A percentile compares a stretch with the other conserved stretches of the same genome.
Conservation (phyloP, 2,113 vertebrate genomes). For the Xenopus laevis region DNA sequence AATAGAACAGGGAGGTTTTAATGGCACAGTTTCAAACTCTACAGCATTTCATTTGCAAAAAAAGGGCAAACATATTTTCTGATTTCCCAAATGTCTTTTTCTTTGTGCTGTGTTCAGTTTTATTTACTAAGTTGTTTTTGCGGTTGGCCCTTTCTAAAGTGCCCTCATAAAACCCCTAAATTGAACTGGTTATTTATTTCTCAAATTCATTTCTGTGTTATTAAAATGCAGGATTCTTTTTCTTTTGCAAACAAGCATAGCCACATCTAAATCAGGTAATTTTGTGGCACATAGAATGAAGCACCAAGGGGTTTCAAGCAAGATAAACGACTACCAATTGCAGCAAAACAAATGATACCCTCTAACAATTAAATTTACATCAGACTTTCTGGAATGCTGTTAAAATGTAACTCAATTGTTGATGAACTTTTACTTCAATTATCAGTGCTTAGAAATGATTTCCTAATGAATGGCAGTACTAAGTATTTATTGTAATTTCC, state of each 20-base stretch:
- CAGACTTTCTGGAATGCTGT: conserved; percentile 14
- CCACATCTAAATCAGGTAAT: conserved; percentile 26
- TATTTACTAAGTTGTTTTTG: conserved; percentile 5
- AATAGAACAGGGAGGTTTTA: conserved; percentile 25
- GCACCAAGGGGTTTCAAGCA: conserved; percentile 28
- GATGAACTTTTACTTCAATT: not conserved
- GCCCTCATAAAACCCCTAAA: conserved; percentile 16
- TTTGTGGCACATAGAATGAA: conserved; percentile 29
- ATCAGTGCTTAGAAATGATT: not conserved
- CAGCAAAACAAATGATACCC: conserved; percentile 43
- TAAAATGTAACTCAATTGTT: conserved; percentile 34
- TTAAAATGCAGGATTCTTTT: not conserved
- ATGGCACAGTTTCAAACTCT: conserved; percentile 7
- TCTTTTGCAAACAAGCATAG: conserved; percentile 21
- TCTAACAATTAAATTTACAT: conserved; percentile 20
- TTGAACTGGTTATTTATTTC: not conserved
- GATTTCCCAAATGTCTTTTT: not conserved
- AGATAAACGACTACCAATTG: conserved; percentile 19
- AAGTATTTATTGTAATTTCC: not conserved
- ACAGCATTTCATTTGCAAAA: not conserved
- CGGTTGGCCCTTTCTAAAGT: conserved; percentile 19
- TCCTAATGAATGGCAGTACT: no score
- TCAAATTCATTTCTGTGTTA: conserved; percentile 20
- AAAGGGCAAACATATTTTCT: conserved; percentile 1
- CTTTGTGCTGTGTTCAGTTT: not conserved